Conservation (phyloP, 2,113 vertebrate genomes). For the Plestiodon gilberti region DNA sequence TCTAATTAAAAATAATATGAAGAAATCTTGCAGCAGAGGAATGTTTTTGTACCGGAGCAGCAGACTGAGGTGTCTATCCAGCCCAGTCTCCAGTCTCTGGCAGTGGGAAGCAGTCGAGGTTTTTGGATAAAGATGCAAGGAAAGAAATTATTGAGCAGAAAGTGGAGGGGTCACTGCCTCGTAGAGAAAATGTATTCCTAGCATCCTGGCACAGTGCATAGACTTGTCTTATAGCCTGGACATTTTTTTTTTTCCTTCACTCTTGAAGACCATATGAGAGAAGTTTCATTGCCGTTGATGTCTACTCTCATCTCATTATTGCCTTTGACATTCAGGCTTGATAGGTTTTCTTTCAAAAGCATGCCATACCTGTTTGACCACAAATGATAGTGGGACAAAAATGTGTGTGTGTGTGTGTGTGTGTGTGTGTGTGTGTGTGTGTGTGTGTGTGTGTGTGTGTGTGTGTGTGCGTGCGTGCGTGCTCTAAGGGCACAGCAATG, state of each 20-base stretch:
- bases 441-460: too few relatives aligned
- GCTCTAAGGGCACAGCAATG: not conserved
- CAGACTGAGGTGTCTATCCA: constrained; percentile 47
- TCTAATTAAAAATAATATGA: constrained; percentile 59
- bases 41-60: constrained; percentile 59
- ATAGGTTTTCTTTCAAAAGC: not conserved
- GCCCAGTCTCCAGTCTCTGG: constrained; percentile 42
- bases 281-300: not conserved
- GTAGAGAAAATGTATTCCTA: constrained; percentile 62
- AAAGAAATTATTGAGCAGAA: constrained; percentile 59
- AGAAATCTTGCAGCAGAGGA: constrained; percentile 55
- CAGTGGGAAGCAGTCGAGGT: constrained; percentile 60
- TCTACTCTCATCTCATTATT: not conserved
- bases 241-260: not conserved
- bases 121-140: constrained; percentile 62
- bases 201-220: not conserved
- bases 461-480: not conserved
- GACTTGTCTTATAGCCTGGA: not conserved
- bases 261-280: not conserved
- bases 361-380: not conserved
- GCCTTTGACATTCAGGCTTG: not conserved
- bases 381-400: not conserved
- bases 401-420: too few relatives aligned
- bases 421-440: too few relatives aligned
- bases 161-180: constrained; percentile 59